These are phyloP conservation scores for Acrobasis repandana DNA, from an alignment of 2,888 invertebrate species.

Conservation along the genomic window DNA sequence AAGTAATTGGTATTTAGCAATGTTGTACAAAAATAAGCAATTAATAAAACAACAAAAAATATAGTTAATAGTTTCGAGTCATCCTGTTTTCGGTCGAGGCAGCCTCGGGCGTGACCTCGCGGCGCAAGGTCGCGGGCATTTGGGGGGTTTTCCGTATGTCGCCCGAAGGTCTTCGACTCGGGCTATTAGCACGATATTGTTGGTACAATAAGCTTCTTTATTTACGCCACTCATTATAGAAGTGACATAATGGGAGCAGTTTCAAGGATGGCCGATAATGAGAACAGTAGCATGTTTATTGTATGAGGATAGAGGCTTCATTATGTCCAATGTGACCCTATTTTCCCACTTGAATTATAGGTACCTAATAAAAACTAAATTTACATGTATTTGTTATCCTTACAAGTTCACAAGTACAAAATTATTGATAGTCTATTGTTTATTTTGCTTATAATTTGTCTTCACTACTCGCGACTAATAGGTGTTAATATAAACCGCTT, in stretches of 20 bases:
- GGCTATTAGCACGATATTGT: constrained; percentile 54
- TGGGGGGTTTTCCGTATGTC: constrained; percentile 68
- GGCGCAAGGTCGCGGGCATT: constrained; percentile 59
- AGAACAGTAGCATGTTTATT: constrained; percentile 26
- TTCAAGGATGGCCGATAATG: constrained; percentile 37
- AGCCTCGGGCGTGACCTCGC: constrained; percentile 56
- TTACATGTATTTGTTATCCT: too few relatives aligned
- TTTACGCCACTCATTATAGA: constrained; percentile 36
- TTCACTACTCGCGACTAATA: too few relatives aligned
- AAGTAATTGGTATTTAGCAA: background rate
- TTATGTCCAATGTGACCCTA: constrained; percentile 16
- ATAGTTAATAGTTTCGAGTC: constrained; percentile 30
- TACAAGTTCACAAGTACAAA: too few relatives aligned
- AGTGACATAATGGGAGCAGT: constrained; percentile 37
- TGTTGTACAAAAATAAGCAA: background rate
- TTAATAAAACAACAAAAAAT: constrained; percentile 6
- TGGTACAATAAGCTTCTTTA: constrained; percentile 41
- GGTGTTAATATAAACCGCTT: too few relatives aligned
- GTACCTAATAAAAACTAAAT: background rate
- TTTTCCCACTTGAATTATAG: background rate
- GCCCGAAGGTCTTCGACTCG: constrained; percentile 66
- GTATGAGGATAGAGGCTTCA: constrained; percentile 11
- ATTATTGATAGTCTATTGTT: too few relatives aligned
- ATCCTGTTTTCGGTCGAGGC: constrained; percentile 55
- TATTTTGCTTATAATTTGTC: too few relatives aligned